Evolutionary conservation across 1,140 invertebrate species (phyloP), one percentile per base, ranked within the genome.

Genomic region (Thaumatotibia leucotreta): DNA sequence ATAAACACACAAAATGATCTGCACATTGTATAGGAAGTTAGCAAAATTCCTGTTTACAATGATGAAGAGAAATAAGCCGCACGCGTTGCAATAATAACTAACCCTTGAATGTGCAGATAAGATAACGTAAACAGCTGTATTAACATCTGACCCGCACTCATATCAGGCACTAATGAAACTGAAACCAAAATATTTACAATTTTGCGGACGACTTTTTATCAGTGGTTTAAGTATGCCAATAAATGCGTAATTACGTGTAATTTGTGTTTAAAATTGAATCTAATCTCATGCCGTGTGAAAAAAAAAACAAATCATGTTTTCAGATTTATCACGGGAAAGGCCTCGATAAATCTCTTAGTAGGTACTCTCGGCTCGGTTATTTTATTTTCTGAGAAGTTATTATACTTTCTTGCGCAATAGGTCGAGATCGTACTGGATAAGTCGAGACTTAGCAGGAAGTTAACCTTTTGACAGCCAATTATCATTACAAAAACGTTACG

Each of bases 191-290:
- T 45, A 45, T 45, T 45, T 45, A 20, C 39, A 5, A 45, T 45
- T 14, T 45, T 5, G 14, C 35, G 17, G 2, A 29, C 6, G 2
- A 70, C 77, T 45, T 45, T 45, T 45, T 45, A 45, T 45, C 39
- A 45, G 17, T 45, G n/a, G 17, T 17, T 14, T 45, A 45, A 45
- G 17, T 45, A 9, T 20, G 39, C 20, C 39, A 45, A 45, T 20
- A 6, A 45, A 20, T 17, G 17, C 17, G 39, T 45, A 8, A 45
- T 1, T 45, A 20, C 17, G 8, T 14, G 5, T 45, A 20, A 45
- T 45, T 45, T 20, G 14, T 39, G 14, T 39, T 5, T 14, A 39
- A 11, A 39, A 14, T 5, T 9, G n/a, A 14, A 39, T 39, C 14
- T 39, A 14, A n/a, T 39, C 35, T 6, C n/a, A 39, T 4, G 1